These are phyloP conservation scores for Tokudaia muenninki DNA, from an alignment of 2,797 vertebrate genomes.

Conservation along the genomic window DNA sequence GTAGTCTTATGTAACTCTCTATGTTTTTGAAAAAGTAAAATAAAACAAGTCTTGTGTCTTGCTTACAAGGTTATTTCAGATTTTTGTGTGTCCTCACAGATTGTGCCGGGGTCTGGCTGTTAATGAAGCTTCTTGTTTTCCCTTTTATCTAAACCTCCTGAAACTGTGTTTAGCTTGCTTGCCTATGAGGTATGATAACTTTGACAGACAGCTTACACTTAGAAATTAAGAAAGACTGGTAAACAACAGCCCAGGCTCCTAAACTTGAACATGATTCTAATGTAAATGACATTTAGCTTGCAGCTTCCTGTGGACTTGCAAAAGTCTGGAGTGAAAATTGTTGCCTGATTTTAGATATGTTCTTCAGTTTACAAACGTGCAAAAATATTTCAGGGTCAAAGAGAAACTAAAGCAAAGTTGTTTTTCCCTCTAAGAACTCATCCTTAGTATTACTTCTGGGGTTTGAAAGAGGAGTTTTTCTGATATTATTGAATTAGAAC, in stretches of 20 bases:
- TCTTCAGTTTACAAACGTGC: slow-evolving; percentile 1
- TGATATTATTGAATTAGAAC: neutral
- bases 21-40: neutral
- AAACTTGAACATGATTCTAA: slow-evolving; percentile 53
- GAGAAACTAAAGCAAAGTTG: slow-evolving; percentile 19
- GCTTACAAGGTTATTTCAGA: neutral
- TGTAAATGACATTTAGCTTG: slow-evolving; percentile 57
- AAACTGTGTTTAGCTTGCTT: neutral
- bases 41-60: neutral
- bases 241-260: neutral
- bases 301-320: slow-evolving; percentile 55
- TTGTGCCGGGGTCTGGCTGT: neutral
- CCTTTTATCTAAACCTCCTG: neutral
- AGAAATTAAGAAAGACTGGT: neutral
- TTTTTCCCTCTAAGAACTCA: neutral
- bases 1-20: neutral
- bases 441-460: neutral
- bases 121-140: neutral
- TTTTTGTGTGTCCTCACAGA: neutral
- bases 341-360: neutral
- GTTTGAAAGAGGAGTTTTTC: neutral
- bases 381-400: neutral
- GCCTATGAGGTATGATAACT: neutral
- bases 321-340: slow-evolving; percentile 33
- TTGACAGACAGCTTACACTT: neutral